Evolutionary conservation across 2,797 vertebrate species (phyloP), one percentile per base, ranked within the genome.

Genomic region (Melanotaenia pygmaea): DNA sequence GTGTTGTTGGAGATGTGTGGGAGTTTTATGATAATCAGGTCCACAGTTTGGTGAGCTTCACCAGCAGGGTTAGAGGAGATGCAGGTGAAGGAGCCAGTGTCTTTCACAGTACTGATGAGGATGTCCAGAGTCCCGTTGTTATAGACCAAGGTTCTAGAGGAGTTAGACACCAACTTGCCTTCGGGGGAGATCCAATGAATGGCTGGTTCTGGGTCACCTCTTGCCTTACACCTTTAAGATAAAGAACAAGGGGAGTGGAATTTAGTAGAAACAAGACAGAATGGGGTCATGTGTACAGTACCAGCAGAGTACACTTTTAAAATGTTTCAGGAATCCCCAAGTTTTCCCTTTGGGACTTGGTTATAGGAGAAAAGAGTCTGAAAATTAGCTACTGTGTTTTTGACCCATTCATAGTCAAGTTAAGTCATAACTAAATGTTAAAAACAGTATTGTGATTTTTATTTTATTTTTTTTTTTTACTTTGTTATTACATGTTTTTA

Each of bases 161-260:
- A 95, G 1, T 99, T 99, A 2, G 98, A 99, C 37, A 99, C 97
- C 60, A 99, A 93, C 77, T 99, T 99, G 40, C 97, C 96, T 81
- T 99, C 98, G 0, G 98, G 98, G 65, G 98, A 99, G 85, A 98
- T 99, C 98, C 98, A 99, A 76, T 99, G 98, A 76, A 99, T 98
- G 3, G 96, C 96, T 8, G 98, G 98, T 64, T 99, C 98, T 0
- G 98, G 98, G 85, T 99, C 98, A 0, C 98, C 98, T 30, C 97
- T 93, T n/a, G 98, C 97, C 89, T 98, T 99, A 84, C 98, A 99
- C 80, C 96, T 92, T 57, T 6, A 59, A 16, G 13, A 75, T 12
- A 70, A 62, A 59, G 56, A 70, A 63, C 0, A 72, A 67, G 1
- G 37, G 38, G 11, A 75, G 26, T 47, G 56, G 65, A 80, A 54